Percentiles rank a stretch among this genome's conserved stretches.
Evolutionary conservation across 2,113 vertebrate genomes (phyloP).

Genomic region (Mandrillus leucophaeus): DNA sequence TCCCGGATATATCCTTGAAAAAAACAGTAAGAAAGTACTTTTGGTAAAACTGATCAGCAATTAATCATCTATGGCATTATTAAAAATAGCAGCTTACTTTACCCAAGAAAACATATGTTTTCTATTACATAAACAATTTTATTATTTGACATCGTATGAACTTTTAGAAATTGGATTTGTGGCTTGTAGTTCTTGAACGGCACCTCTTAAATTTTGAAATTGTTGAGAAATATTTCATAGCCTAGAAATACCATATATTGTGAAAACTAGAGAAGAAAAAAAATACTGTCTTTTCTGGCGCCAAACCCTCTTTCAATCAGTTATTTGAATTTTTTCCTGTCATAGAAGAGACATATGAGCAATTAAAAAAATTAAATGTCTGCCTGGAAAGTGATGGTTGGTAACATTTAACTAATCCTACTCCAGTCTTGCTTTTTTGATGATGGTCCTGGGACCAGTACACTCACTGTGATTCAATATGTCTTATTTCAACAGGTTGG

Average conservation of each 20-base stretch:
- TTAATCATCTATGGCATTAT: background rate
- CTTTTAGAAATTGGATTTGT: slow-evolving; percentile 59
- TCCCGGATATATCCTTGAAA: background rate
- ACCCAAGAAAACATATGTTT: slow-evolving; percentile 57
- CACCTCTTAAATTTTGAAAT: slow-evolving; percentile 65
- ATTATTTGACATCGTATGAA: slow-evolving; percentile 54
- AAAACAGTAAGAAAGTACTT: background rate
- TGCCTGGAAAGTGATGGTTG: background rate
- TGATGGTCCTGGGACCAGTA: background rate
- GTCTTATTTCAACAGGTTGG: background rate
- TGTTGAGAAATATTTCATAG: slow-evolving; percentile 64
- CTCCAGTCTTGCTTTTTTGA: background rate
- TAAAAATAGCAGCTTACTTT: slow-evolving; percentile 37
- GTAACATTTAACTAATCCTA: background rate
- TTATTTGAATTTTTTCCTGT: slow-evolving; percentile 23
- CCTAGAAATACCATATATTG: slow-evolving; percentile 38
- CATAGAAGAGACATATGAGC: slow-evolving; percentile 34
- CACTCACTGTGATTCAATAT: background rate
- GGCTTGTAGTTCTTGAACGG: slow-evolving; percentile 64
- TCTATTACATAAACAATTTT: slow-evolving; percentile 52
- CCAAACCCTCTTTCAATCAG: background rate
- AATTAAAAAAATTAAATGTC: slow-evolving; percentile 29
- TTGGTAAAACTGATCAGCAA: background rate
- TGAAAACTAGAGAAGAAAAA: slow-evolving; percentile 10
- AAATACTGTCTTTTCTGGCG: background rate